Evolutionary conservation across 2,797 vertebrate genomes (phyloP).

Genomic region (Lophotriccus pileatus): DNA sequence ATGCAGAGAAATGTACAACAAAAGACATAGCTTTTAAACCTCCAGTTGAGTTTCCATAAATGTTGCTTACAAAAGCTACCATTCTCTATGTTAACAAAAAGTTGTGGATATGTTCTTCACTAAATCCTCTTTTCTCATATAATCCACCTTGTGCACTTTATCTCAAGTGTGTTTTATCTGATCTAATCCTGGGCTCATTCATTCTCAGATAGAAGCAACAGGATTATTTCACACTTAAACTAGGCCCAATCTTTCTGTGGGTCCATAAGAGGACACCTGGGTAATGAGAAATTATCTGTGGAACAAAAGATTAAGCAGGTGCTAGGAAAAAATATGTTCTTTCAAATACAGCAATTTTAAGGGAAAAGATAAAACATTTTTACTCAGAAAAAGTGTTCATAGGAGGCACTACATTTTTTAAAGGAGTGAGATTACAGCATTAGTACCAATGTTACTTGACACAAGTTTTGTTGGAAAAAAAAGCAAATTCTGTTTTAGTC

Average conservation of each 20-base stretch:
- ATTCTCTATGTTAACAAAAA: constrained; percentile 95
- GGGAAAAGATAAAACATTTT: constrained; percentile 56
- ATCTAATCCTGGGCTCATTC: constrained; percentile 94
- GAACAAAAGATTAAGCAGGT: constrained; percentile 76
- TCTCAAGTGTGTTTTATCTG: constrained; percentile 98
- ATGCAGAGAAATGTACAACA: constrained; percentile 95
- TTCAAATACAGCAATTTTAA: constrained; percentile 63
- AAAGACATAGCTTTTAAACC: constrained; percentile 95
- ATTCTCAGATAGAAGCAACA: constrained; percentile 85
- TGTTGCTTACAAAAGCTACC: constrained; percentile 88
- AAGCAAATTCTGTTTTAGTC: not conserved
- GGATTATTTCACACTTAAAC: constrained; percentile 95
- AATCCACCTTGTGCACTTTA: constrained; percentile 98
- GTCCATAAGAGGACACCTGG: constrained; percentile 77
- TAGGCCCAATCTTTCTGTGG: constrained; percentile 86
- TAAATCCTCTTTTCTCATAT: constrained; percentile 99
- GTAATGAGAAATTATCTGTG: constrained; percentile 73
- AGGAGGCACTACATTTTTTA: constrained; percentile 22
- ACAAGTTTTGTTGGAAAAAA: not conserved
- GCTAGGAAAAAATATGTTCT: constrained; percentile 45
- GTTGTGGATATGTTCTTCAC: constrained; percentile 97
- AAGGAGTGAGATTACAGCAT: not conserved
- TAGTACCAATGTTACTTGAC: not conserved
- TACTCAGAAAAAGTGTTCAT: not conserved
- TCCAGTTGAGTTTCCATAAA: constrained; percentile 93